Evolutionary conservation across 2,797 vertebrate species (phyloP), one percentile per base, ranked within the genome.

Genomic region (Lagocephalus sceleratus): DNA sequence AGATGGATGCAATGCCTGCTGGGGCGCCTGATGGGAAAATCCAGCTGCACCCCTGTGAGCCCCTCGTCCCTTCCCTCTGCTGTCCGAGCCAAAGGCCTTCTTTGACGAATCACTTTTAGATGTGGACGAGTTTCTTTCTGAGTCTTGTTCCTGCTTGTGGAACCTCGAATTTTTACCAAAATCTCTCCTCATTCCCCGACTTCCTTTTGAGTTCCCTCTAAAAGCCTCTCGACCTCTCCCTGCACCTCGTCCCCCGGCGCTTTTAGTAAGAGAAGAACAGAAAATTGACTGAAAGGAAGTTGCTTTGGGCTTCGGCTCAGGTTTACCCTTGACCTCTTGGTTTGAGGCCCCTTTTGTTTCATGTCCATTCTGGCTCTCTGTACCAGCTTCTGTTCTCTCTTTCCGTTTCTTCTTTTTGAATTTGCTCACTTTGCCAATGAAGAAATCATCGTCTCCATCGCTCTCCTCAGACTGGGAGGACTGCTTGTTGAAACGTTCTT

Each of bases 401-500:
- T 70, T 75, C 58, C 14, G 32, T 10, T 88, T 90, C 55, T 88
- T 90, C 73, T 92, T 98, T 75, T 93, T 94, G 47, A 86, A 92
- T 81, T 87, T 92, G 72, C 82, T 94, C 10, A 94, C 91, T 92
- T 96, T 99, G 11, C 94, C 95, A 45, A 98, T 76, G 58, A 99
- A 99, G 83, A 99, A 99, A 72, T 95, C 93, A 16, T 95, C 56
- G 0, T 83, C 92, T 0, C 88, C 88, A 0, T 94, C 93, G 25
- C 90, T 92, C 47, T 91, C 91, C 55, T 95, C 96, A 14, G 95
- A 96, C 62, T 89, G 78, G 23, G 95, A 96, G 0, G 94, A 93
- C 63, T 94, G 93, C 57, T 94, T 95, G 67, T 77, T 90, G 87
- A 98, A 99, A 5, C 97, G 94, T 60, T 99, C 96, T 73, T 99